Evolutionary conservation across 2,888 invertebrate species (phyloP), one percentile per base, ranked within the genome.

Genomic region (Lepetodrilus schrolli): DNA sequence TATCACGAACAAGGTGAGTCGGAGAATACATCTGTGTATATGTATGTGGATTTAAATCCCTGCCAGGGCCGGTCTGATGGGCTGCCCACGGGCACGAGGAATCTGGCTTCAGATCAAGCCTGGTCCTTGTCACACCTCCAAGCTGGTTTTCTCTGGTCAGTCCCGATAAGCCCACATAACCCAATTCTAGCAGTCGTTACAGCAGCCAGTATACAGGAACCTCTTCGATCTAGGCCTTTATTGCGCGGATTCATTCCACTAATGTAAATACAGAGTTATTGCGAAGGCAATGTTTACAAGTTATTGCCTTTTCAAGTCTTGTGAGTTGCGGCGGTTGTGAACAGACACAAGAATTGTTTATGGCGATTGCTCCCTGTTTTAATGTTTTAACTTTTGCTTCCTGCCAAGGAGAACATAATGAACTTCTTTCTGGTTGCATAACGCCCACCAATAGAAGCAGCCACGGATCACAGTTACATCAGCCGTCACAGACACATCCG

Each of bases 1-100:
- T 17, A 4, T 17, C 34, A 34, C 58, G 34, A 30, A n/a, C 26
- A 58, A 58, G 58, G 58, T 58, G 58, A 58, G 58, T 58, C 58
- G 17, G 30, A 17, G 26, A 17, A 58, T 58, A 58, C 26, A 58
- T 58, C 58, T 23, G 30, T 58, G 26, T 30, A 58, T 23, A 30
- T 34, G 23, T 34, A 34, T 26, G 17, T 58, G 26, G 34, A 58
- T n/a, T 26, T 34, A n/a, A 30, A 30, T 58, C 30, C 58, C 26
- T 58, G 10, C 17, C n/a, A 13, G n/a, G n/a, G 43, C 43, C 43
- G n/a, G 43, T 17, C 17, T 43, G 43, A 17, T 17, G 43, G 13
- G 43, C 17, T 13, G 43, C 43, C n/a, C n/a, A n/a, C n/a, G n/a
- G n/a, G n/a, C n/a, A n/a, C n/a, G n/a, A n/a, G n/a, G 10, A 43